Evolutionary conservation across 2,888 invertebrate species (phyloP).

Genomic region (Euphydryas editha): DNA sequence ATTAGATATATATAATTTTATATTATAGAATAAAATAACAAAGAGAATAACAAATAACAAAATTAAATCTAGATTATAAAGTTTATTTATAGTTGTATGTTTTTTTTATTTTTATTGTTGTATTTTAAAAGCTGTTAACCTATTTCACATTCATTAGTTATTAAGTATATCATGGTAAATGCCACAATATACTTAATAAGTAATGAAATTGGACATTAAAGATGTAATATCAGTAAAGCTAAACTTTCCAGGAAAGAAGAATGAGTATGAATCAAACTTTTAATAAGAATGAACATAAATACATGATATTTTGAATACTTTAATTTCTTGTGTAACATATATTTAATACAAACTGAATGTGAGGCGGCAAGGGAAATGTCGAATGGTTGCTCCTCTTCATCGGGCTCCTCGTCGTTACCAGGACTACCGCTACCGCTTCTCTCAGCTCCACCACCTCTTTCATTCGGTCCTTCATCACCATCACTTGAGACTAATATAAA

Average conservation of each 20-base stretch:
- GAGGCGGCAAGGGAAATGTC: slow-evolving; percentile 70
- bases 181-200: no score
- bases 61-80: no score
- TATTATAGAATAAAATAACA: no score
- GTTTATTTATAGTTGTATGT: no score
- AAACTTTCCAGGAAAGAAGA: slow-evolving; percentile 2
- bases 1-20: no score
- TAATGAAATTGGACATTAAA: no score
- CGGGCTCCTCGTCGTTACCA: slow-evolving; percentile 46
- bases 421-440: slow-evolving; percentile 33
- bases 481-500: slow-evolving; percentile 26
- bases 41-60: no score
- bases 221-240: no score
- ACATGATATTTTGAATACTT: neutral
- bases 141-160: no score
- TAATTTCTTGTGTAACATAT: neutral
- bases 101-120: no score
- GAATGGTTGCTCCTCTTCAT: slow-evolving; percentile 60
- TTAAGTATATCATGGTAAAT: no score
- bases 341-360: slow-evolving; percentile 62
- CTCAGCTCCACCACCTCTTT: slow-evolving; percentile 22
- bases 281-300: neutral
- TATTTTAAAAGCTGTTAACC: no score
- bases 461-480: slow-evolving; percentile 28
- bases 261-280: neutral